Evolutionary conservation across 2,113 vertebrate genomes (phyloP).

Genomic region (Ariopsis seemanni): DNA sequence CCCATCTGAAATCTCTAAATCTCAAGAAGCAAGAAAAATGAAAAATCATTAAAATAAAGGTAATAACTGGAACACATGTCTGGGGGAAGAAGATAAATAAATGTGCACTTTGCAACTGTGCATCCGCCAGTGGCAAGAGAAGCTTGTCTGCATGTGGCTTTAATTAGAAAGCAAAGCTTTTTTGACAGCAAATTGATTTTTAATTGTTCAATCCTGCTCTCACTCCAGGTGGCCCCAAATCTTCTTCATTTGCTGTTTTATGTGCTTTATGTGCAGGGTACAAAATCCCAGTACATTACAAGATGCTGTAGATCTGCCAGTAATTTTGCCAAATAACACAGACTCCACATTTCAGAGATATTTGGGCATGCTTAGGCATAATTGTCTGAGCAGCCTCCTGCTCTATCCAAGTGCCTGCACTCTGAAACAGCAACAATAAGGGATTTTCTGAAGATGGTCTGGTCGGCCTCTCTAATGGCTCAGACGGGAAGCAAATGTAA

Average conservation of each 20-base stretch:
- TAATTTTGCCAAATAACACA: conserved; percentile 79
- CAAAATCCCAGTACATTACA: conserved; percentile 60
- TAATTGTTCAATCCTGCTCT: conserved; percentile 72
- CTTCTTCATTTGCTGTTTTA: conserved; percentile 59
- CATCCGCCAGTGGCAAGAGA: conserved; percentile 51
- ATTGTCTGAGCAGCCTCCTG: conserved; percentile 89
- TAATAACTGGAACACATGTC: conserved; percentile 47
- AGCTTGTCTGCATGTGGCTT: conserved; percentile 60
- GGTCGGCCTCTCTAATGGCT: conserved; percentile 86
- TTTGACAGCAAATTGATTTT: conserved; percentile 74
- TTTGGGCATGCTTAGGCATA: conserved; percentile 76
- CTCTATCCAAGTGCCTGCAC: conserved; percentile 86
- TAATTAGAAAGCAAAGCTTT: conserved; percentile 72
- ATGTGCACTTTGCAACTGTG: conserved; percentile 57
- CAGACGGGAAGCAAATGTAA: conserved; percentile 94
- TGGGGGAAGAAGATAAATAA: conserved; percentile 51
- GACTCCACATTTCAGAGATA: conserved; percentile 35
- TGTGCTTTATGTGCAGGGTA: conserved; percentile 41
- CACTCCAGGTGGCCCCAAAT: conserved; percentile 71
- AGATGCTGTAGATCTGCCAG: conserved; percentile 73
- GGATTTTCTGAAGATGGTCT: conserved; percentile 87
- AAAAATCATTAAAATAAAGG: conserved; percentile 46
- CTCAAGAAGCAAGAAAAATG: conserved; percentile 45
- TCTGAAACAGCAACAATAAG: conserved; percentile 86
- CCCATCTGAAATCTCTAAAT: conserved; percentile 56